phyloP scores from a whole-genome alignment of 2,888 invertebrate genomes.

The Epistrophe grossulariae region DNA sequence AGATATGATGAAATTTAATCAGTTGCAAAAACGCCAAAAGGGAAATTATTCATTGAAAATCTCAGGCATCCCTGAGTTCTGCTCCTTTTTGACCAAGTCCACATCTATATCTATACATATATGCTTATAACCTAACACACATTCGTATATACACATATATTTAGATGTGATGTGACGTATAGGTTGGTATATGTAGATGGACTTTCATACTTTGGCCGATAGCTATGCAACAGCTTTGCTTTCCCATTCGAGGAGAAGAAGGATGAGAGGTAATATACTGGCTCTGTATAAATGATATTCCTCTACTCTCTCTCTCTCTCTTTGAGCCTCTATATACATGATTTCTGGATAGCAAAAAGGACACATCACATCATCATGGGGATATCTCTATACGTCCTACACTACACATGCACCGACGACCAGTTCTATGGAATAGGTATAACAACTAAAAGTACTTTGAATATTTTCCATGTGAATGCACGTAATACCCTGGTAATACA shows the following conservation, averaged over 20 bases:
- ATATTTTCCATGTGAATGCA: constrained; percentile 72
- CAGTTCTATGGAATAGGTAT: neutral
- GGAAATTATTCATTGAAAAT: constrained; percentile 74
- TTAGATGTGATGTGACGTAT: neutral
- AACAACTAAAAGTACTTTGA: constrained; percentile 59
- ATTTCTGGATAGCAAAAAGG: constrained; percentile 36
- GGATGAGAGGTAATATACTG: neutral
- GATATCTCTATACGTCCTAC: neutral
- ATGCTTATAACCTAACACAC: neutral
- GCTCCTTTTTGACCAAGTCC: constrained; percentile 39
- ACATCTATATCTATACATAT: neutral
- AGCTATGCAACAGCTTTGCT: constrained; percentile 70
- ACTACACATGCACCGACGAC: neutral
- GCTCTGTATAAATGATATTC: neutral
- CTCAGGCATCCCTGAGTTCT: constrained; percentile 61
- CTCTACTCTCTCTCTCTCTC: neutral
- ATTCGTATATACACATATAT: neutral
- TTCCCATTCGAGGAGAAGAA: constrained; percentile 14
- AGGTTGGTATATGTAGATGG: neutral
- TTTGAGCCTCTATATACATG: neutral
- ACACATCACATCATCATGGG: constrained; percentile 18
- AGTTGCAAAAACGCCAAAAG: constrained; percentile 72
- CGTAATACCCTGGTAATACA: constrained; percentile 73
- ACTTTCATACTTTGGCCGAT: constrained; percentile 46
- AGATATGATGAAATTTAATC: constrained; percentile 73